These are phyloP conservation scores for Hippocampus barbouri DNA, from an alignment of 2,113 vertebrate genomes.

Conservation along the genomic window DNA sequence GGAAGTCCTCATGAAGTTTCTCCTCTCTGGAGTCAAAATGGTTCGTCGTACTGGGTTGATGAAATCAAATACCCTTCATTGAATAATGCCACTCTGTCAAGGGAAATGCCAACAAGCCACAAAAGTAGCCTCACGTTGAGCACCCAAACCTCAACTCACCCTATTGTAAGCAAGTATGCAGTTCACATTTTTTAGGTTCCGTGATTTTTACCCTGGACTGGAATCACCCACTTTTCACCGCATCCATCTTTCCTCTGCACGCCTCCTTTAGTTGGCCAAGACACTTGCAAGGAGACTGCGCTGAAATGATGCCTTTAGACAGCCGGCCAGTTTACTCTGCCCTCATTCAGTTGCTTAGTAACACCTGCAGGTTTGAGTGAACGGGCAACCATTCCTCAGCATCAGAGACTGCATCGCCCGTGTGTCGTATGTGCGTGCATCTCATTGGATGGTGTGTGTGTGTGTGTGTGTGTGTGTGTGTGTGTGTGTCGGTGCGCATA, in stretches of 20 bases:
- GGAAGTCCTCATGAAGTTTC: too few species aligned
- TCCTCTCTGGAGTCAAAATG: too few species aligned
- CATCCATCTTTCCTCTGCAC: constrained; percentile 20
- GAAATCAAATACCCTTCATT: too few species aligned
- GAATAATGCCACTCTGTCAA: too few species aligned
- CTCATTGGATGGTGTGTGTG: constrained; percentile 3
- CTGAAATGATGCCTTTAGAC: constrained; percentile 65
- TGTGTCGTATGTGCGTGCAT: constrained; percentile 3
- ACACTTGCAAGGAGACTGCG: constrained; percentile 50
- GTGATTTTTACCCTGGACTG: background rate
- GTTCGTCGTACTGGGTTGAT: too few species aligned
- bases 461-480: constrained; percentile 1
- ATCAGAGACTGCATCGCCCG: constrained; percentile 30
- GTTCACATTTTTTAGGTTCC: background rate
- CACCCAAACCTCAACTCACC: too few species aligned
- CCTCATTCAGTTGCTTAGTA: constrained; percentile 77
- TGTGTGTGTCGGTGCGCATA: too few species aligned
- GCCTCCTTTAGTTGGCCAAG: constrained; percentile 24
- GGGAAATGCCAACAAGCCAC: too few species aligned
- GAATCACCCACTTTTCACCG: constrained; percentile 2
- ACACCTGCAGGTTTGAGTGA: constrained; percentile 71
- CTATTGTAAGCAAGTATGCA: background rate
- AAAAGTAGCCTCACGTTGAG: too few species aligned
- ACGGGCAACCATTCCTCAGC: constrained; percentile 55
- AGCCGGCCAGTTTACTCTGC: constrained; percentile 63